phyloP scores from a whole-genome alignment of 2,113 vertebrate species.

The Sapayoa aenigma region DNA sequence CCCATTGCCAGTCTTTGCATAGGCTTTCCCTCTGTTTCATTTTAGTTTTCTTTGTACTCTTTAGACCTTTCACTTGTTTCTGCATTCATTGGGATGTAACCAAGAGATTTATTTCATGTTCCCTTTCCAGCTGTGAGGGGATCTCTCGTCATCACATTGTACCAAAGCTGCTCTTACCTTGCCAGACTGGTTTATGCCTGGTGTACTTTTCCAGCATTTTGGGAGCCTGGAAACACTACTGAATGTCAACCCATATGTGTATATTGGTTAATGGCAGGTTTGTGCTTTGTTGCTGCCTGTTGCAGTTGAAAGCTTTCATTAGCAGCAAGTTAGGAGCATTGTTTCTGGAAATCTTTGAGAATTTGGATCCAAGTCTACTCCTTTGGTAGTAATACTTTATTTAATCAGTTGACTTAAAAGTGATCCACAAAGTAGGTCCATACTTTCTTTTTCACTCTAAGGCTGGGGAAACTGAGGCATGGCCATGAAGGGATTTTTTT shows the following conservation, averaged over 20 bases:
- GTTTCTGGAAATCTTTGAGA: neutral
- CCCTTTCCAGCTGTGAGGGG: neutral
- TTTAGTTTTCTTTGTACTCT: neutral
- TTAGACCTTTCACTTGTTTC: neutral
- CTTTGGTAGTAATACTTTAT: neutral
- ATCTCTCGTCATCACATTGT: neutral
- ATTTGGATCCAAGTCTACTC: neutral
- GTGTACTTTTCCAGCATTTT: neutral
- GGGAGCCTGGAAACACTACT: neutral
- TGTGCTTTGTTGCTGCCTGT: neutral
- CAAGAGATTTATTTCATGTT: neutral
- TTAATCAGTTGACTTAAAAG: neutral
- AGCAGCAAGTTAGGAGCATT: neutral
- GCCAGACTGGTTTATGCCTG: neutral
- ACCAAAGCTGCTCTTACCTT: neutral
- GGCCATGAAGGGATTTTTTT: neutral
- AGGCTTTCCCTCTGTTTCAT: fast-evolving
- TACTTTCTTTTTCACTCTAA: neutral
- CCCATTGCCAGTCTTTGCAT: neutral
- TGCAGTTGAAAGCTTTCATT: neutral
- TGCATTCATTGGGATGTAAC: neutral
- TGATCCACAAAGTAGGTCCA: neutral
- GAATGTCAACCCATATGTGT: neutral
- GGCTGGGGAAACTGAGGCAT: neutral
- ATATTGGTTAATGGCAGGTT: neutral